phyloP scores from a whole-genome alignment of 1,140 invertebrate species.

The Drosophila nannoptera region DNA sequence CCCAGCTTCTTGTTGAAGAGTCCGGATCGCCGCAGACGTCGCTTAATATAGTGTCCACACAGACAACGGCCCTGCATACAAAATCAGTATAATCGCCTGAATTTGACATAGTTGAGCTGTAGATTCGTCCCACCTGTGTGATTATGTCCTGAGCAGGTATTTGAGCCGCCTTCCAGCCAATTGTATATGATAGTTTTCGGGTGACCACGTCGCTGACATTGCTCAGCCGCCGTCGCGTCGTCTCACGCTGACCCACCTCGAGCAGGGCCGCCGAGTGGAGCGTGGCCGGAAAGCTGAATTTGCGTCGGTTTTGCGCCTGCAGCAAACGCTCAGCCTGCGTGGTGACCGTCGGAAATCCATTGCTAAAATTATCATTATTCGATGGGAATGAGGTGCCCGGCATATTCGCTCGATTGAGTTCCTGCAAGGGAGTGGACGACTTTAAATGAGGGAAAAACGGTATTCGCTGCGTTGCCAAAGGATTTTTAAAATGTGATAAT shows the following conservation, averaged over 20 bases:
- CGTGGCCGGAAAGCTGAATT: slow-evolving; percentile 82
- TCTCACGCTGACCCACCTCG: slow-evolving; percentile 61
- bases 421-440: slow-evolving; percentile 48
- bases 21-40: slow-evolving; percentile 83
- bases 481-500: too few relatives aligned
- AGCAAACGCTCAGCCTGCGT: slow-evolving; percentile 61
- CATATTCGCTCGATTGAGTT: slow-evolving; percentile 45
- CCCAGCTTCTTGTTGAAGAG: slow-evolving; percentile 86
- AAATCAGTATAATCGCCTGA: not conserved
- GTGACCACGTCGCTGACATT: slow-evolving; percentile 86
- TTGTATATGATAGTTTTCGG: slow-evolving; percentile 85
- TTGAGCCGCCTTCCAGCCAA: slow-evolving; percentile 83
- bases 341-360: slow-evolving; percentile 63
- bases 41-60: slow-evolving; percentile 84
- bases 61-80: slow-evolving; percentile 80
- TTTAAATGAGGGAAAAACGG: not conserved
- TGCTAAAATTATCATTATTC: slow-evolving; percentile 70
- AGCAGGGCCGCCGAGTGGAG: slow-evolving; percentile 78
- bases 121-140: slow-evolving; percentile 74
- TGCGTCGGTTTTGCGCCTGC: slow-evolving; percentile 77
- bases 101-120: not conserved
- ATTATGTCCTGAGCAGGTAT: slow-evolving; percentile 82
- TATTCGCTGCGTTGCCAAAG: too few relatives aligned
- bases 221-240: slow-evolving; percentile 82
- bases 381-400: slow-evolving; percentile 69